Evolutionary conservation across 2,797 vertebrate species (phyloP).

Genomic region (Cercopithecus petaurista): DNA sequence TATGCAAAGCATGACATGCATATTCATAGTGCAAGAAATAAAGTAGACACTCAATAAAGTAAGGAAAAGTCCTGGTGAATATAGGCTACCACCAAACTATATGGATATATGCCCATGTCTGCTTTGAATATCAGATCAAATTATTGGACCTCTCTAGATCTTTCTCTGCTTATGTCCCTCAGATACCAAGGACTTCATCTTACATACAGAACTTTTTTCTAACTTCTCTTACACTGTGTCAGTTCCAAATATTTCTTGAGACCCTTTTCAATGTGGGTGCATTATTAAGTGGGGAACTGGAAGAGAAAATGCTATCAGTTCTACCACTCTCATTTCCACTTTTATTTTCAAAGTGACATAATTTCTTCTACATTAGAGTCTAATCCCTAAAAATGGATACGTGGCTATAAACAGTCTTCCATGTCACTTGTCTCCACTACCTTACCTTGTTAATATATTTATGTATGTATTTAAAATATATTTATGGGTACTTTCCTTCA

Average conservation of each 20-base stretch:
- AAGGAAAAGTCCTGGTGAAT: neutral
- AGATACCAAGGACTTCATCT: neutral
- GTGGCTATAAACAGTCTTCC: neutral
- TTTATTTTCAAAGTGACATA: neutral
- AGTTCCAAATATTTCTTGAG: neutral
- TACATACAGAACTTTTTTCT: neutral
- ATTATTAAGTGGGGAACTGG: neutral
- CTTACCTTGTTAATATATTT: neutral
- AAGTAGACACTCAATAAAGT: neutral
- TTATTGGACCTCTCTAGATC: rapidly evolving
- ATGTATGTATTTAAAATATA: neutral
- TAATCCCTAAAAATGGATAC: neutral
- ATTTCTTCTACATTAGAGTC: neutral
- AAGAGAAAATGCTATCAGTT: neutral
- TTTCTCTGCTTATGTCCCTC: rapidly evolving
- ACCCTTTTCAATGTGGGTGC: neutral
- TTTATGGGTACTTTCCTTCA: neutral
- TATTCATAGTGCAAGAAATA: neutral
- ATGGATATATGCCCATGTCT: neutral
- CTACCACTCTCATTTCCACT: neutral
- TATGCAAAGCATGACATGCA: neutral
- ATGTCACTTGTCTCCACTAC: neutral
- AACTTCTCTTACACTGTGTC: neutral
- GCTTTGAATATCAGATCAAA: neutral
- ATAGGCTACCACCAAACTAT: too few species aligned